Conservation (phyloP, 2,113 vertebrate species). For the Caracal caracal region DNA sequence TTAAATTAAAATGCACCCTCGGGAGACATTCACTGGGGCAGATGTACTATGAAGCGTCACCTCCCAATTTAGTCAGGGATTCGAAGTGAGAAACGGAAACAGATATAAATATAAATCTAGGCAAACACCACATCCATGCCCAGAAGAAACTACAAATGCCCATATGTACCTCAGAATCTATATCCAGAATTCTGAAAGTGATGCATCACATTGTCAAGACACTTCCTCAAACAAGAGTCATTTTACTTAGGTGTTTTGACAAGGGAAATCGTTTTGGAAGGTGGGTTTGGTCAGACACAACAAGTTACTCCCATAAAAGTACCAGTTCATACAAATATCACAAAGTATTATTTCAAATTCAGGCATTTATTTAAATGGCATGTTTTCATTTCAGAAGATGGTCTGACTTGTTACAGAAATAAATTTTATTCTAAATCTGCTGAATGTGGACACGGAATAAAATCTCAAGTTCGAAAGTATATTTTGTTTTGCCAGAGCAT, state of each 20-base stretch:
- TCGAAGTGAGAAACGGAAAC: neutral
- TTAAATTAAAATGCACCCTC: neutral
- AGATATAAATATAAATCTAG: neutral
- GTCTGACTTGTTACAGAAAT: neutral
- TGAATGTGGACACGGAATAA: neutral
- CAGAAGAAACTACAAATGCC: neutral
- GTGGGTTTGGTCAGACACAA: neutral
- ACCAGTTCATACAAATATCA: neutral
- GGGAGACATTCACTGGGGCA: neutral
- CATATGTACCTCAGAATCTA: neutral
- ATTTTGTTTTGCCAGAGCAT: neutral
- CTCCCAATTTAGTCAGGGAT: neutral
- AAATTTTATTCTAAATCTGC: conserved; percentile 4
- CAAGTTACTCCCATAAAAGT: neutral
- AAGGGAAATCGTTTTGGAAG: neutral
- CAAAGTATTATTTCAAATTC: neutral
- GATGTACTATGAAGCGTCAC: neutral
- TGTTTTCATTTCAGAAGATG: neutral
- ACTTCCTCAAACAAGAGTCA: conserved; percentile 24
- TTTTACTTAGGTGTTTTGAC: neutral
- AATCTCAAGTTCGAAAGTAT: neutral
- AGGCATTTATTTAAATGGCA: neutral
- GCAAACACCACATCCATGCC: neutral
- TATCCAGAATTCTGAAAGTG: neutral
- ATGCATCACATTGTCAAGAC: neutral